These are phyloP conservation scores for Serrognathus titanus DNA, from an alignment of 2,888 invertebrate genomes.

Conservation along the genomic window DNA sequence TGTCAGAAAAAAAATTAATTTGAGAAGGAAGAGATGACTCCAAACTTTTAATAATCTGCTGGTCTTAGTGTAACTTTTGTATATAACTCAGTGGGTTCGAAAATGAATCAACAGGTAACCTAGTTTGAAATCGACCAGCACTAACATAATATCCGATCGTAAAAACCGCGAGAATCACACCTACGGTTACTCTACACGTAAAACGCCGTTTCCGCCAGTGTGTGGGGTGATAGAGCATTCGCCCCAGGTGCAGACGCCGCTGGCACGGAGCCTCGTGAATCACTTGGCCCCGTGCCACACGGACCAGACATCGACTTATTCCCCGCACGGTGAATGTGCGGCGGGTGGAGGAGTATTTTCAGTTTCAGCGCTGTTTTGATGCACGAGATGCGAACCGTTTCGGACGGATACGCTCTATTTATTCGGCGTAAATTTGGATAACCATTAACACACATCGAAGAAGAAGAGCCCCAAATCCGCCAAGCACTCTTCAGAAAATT, in stretches of 20 bases:
- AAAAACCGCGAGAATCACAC: not conserved
- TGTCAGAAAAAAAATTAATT: too few relatives aligned
- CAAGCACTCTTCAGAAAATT: not conserved
- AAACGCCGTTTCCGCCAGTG: constrained; percentile 25
- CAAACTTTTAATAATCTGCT: too few relatives aligned
- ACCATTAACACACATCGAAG: constrained; percentile 9
- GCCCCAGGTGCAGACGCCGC: constrained; percentile 36
- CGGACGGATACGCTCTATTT: constrained; percentile 27
- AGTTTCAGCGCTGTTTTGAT: constrained; percentile 29
- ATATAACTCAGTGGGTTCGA: too few relatives aligned
- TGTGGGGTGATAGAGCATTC: constrained; percentile 28
- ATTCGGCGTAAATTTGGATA: constrained; percentile 14
- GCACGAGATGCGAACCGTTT: constrained; percentile 25
- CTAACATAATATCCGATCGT: too few relatives aligned
- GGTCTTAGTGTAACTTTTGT: too few relatives aligned
- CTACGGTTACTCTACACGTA: constrained; percentile 6
- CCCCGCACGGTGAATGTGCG: constrained; percentile 22
- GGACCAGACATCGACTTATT: constrained; percentile 35
- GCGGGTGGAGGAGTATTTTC: constrained; percentile 23
- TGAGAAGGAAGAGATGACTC: too few relatives aligned
- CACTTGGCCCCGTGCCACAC: constrained; percentile 35
- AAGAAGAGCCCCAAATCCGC: not conserved
- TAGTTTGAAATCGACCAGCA: too few relatives aligned
- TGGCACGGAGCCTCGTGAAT: constrained; percentile 40
- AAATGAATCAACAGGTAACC: too few relatives aligned